These are phyloP conservation scores for Hystrix brachyura DNA, from an alignment of 2,113 vertebrate species.

Conservation along the genomic window DNA sequence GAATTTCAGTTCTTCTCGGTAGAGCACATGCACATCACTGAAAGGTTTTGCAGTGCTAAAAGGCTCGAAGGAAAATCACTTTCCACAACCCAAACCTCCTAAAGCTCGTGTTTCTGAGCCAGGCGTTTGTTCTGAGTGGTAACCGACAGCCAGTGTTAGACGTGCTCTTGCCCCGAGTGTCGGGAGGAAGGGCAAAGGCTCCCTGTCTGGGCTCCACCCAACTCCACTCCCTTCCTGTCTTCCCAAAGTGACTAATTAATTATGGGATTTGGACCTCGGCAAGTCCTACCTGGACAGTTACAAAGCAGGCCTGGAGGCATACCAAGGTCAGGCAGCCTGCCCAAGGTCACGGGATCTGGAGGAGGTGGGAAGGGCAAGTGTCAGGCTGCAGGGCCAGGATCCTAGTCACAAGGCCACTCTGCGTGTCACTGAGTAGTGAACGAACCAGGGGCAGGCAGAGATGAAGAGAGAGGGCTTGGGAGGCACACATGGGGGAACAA, in stretches of 20 bases:
- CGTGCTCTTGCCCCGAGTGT: accelerated
- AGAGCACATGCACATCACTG: background rate
- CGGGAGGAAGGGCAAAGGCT: background rate
- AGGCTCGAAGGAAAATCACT: background rate
- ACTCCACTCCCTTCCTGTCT: background rate
- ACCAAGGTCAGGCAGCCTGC: background rate
- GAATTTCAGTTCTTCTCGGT: background rate
- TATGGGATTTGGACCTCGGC: background rate
- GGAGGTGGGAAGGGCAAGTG: accelerated
- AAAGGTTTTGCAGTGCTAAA: accelerated
- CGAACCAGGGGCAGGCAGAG: background rate
- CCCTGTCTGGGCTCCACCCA: no score
- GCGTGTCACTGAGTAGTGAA: background rate
- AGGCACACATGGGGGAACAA: background rate
- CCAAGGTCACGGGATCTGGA: background rate
- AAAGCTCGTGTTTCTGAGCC: background rate
- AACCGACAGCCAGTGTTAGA: background rate
- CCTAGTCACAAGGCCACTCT: accelerated
- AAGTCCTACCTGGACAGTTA: background rate
- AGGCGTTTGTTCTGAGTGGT: accelerated
- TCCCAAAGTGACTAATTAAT: background rate
- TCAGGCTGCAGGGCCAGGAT: background rate
- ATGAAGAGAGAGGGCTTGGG: accelerated
- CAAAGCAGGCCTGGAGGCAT: background rate
- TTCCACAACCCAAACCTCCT: background rate